These are phyloP conservation scores for Imbricaverruca yamaguchii DNA, from an alignment of 2,888 invertebrate species.

Conservation along the genomic window DNA sequence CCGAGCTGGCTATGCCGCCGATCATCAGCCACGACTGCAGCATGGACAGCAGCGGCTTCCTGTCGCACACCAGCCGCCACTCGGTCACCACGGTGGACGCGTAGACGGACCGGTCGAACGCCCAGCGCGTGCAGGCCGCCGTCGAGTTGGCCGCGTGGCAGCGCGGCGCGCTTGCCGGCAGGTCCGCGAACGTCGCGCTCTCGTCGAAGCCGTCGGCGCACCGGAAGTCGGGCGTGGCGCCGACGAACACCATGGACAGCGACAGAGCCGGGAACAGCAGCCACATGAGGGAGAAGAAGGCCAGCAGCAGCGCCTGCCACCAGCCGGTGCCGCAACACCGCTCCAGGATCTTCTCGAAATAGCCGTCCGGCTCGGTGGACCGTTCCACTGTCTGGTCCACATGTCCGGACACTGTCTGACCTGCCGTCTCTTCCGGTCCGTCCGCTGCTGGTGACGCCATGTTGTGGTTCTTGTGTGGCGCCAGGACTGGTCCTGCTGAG, in stretches of 20 bases:
- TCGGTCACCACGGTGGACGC: slow-evolving; percentile 28
- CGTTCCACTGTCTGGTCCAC: too few species aligned
- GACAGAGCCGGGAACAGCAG: slow-evolving; percentile 16
- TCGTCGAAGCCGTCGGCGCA: background rate
- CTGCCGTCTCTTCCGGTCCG: too few species aligned
- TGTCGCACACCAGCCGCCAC: slow-evolving; percentile 32
- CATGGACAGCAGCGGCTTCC: slow-evolving; percentile 29
- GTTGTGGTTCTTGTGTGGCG: too few species aligned
- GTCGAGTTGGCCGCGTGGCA: slow-evolving; percentile 11
- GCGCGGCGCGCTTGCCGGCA: background rate
- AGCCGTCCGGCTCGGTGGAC: too few species aligned
- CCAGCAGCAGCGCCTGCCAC: background rate
- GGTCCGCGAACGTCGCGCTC: slow-evolving; percentile 17
- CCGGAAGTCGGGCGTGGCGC: slow-evolving; percentile 13
- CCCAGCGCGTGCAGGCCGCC: slow-evolving; percentile 25
- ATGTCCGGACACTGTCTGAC: too few species aligned
- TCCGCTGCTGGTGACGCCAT: too few species aligned
- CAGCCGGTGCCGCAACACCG: background rate
- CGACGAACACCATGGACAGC: slow-evolving; percentile 23
- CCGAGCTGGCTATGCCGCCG: slow-evolving; percentile 32
- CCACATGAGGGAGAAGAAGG: slow-evolving; percentile 3
- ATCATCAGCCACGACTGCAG: slow-evolving; percentile 30
- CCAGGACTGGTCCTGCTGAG: too few species aligned
- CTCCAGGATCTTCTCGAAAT: background rate
- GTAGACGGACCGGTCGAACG: slow-evolving; percentile 27